phyloP scores from a whole-genome alignment of 2,113 vertebrate species.

The Nannobrachium achirus region DNA sequence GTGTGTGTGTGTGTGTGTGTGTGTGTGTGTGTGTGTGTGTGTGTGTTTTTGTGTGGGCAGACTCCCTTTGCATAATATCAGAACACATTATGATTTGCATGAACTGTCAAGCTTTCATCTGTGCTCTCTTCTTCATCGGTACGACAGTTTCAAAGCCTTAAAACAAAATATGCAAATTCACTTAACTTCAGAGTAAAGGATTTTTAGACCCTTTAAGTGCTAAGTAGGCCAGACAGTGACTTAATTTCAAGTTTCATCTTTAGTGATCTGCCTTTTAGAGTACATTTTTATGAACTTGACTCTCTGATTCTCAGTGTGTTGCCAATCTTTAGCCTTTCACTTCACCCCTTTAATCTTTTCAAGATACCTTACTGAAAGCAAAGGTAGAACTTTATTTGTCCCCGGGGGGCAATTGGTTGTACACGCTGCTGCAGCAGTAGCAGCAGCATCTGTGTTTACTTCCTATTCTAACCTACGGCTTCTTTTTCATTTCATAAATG shows the following conservation, averaged over 20 bases:
- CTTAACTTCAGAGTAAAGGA: conserved; percentile 51
- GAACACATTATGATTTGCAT: conserved; percentile 36
- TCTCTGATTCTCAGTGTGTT: conserved; percentile 20
- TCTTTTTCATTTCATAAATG: conserved; percentile 53
- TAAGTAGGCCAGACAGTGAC: conserved; percentile 66
- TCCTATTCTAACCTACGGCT: conserved; percentile 25
- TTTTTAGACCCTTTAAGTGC: conserved; percentile 62
- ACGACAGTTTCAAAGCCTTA: conserved; percentile 54
- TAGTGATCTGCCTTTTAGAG: conserved; percentile 43
- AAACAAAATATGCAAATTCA: conserved; percentile 70
- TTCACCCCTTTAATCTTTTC: conserved; percentile 48
- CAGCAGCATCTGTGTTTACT: conserved; percentile 51
- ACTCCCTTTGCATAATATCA: conserved; percentile 49
- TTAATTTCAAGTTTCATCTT: conserved; percentile 49
- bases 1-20: no score
- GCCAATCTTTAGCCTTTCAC: conserved; percentile 13
- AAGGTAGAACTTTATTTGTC: no score
- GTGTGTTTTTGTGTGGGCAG: no score
- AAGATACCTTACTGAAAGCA: conserved; percentile 12
- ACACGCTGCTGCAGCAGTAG: no score
- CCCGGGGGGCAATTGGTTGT: no score
- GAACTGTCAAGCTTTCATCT: conserved; percentile 27
- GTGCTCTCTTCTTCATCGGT: conserved; percentile 38
- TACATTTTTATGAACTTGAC: conserved; percentile 41
- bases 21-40: no score